Conservation (phyloP, 2,888 invertebrate species). For the Octonoba sinensis region DNA sequence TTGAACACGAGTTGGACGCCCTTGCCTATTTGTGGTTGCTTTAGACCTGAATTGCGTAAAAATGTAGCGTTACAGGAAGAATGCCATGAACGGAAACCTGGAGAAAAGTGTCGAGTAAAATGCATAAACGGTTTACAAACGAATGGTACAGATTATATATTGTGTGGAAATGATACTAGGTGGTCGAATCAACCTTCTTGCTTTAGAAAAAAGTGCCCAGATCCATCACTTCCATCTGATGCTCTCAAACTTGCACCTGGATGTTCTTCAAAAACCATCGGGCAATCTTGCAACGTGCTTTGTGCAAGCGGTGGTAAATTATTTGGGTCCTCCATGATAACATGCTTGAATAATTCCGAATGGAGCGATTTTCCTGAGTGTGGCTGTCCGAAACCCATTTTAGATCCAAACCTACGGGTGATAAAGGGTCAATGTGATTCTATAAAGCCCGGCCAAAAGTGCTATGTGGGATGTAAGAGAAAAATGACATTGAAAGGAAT, state of each 20-base stretch:
- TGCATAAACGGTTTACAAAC: neutral
- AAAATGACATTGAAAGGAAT: neutral
- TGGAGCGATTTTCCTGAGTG: neutral
- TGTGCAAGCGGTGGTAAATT: neutral
- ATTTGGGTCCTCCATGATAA: neutral
- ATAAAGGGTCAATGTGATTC: neutral
- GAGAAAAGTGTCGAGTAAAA: neutral
- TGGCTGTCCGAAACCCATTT: neutral
- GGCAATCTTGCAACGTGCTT: neutral
- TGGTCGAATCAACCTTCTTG: constrained; percentile 6
- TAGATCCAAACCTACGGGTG: neutral
- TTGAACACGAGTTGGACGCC: neutral
- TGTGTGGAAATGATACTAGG: constrained; percentile 13
- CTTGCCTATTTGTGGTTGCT: constrained; percentile 19
- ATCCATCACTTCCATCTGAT: neutral
- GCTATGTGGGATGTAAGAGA: neutral
- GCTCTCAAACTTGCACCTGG: too few relatives aligned
- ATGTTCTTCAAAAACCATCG: constrained; percentile 5
- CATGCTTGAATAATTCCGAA: neutral
- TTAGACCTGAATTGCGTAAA: neutral
- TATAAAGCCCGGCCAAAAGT: neutral
- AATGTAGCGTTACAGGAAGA: neutral
- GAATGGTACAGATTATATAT: neutral
- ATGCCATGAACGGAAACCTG: neutral
- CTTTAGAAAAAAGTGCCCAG: neutral